Evolutionary conservation across 2,797 vertebrate genomes (phyloP).

Genomic region (Esox masquinongy): DNA sequence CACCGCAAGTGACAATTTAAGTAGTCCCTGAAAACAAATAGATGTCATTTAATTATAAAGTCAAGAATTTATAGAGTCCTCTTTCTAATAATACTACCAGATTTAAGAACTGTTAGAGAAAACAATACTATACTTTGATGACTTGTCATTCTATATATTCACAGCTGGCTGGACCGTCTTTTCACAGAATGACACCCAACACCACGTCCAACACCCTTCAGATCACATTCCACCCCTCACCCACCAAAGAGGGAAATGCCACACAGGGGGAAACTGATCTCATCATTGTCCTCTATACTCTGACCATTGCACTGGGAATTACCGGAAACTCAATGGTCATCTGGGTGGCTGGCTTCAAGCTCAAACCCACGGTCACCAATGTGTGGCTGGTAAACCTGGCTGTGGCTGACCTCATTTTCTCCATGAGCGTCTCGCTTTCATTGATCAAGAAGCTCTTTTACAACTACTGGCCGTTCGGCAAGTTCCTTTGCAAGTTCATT

Average conservation of each 20-base stretch:
- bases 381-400: slow-evolving; percentile 79
- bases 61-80: background rate
- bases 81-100: background rate
- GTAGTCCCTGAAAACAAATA: background rate
- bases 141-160: background rate
- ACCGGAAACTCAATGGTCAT: slow-evolving; percentile 73
- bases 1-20: background rate
- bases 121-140: background rate
- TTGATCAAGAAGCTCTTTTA: slow-evolving; percentile 71
- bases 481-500: slow-evolving; percentile 77
- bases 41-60: background rate
- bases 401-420: slow-evolving; percentile 76
- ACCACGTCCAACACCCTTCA: background rate
- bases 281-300: slow-evolving; percentile 62
- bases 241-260: slow-evolving; percentile 17
- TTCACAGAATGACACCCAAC: slow-evolving; percentile 53
- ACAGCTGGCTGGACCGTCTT: background rate
- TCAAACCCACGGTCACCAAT: slow-evolving; percentile 67
- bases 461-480: slow-evolving; percentile 70
- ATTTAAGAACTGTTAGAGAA: background rate
- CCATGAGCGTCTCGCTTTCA: slow-evolving; percentile 65
- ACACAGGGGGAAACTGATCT: slow-evolving; percentile 47
- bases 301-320: slow-evolving; percentile 70
- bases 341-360: slow-evolving; percentile 71
- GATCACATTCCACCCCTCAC: background rate